Percentiles rank a stretch among this genome's conserved stretches.
These are phyloP conservation scores for Megalops atlanticus DNA, from an alignment of 2,113 vertebrate species.

Conservation along the genomic window DNA sequence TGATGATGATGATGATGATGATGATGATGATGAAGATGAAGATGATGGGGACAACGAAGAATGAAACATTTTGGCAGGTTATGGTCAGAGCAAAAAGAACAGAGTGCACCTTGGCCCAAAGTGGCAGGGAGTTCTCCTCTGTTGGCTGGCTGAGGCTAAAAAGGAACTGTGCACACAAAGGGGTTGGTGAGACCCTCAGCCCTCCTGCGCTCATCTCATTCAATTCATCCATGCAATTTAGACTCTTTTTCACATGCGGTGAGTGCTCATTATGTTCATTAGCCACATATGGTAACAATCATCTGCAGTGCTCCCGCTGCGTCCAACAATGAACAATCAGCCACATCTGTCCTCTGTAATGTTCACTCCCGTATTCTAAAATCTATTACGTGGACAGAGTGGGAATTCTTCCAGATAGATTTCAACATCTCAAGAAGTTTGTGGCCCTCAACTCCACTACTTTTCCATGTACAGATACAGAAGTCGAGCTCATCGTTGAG, in stretches of 20 bases:
- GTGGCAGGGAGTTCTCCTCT: neutral
- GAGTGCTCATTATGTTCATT: neutral
- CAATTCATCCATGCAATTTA: neutral
- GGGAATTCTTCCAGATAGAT: neutral
- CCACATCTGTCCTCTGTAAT: neutral
- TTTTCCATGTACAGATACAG: neutral
- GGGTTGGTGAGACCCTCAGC: neutral
- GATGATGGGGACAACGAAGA: too few species aligned
- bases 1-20: too few species aligned
- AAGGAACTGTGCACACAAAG: neutral
- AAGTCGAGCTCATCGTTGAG: neutral
- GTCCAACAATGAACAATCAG: conserved; percentile 10
- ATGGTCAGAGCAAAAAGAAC: neutral
- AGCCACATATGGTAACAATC: neutral
- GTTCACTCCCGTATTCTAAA: neutral
- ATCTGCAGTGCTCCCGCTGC: neutral
- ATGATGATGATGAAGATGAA: too few species aligned
- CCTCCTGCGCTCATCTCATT: neutral
- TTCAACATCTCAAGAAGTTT: neutral
- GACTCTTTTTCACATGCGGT: neutral
- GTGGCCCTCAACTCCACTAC: neutral
- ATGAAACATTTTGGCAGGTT: neutral
- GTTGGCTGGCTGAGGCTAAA: too few species aligned
- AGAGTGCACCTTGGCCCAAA: neutral
- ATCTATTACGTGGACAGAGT: neutral